Conservation (phyloP, 2,888 invertebrate genomes). For the Deroplatys truncata region DNA sequence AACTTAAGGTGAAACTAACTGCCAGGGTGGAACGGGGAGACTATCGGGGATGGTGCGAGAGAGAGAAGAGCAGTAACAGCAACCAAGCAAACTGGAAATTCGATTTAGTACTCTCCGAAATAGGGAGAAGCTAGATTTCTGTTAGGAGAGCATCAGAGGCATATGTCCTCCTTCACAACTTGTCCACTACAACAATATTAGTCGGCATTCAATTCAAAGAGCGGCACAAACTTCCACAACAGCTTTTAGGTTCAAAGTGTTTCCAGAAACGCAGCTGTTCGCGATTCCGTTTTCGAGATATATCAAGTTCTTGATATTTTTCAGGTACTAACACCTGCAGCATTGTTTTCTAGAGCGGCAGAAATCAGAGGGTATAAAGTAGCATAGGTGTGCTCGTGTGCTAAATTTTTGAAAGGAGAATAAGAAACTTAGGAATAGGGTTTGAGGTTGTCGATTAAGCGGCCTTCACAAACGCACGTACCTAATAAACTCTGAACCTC, state of each 20-base stretch:
- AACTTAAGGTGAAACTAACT: slow-evolving; percentile 17
- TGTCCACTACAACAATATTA: background rate
- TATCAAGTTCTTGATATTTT: too few species aligned
- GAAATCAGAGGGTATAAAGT: too few species aligned
- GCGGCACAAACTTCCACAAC: background rate
- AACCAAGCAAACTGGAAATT: background rate
- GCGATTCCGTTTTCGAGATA: too few species aligned
- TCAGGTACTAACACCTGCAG: too few species aligned
- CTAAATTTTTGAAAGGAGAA: too few species aligned
- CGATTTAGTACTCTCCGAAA: slow-evolving; percentile 17
- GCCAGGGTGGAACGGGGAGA: background rate
- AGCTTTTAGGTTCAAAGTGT: background rate
- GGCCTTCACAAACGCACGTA: too few species aligned
- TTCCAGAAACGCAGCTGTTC: background rate
- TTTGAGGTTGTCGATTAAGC: too few species aligned
- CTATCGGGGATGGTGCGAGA: background rate
- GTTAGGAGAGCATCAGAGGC: background rate
- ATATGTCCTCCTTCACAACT: background rate
- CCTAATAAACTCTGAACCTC: too few species aligned
- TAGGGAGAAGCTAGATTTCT: background rate
- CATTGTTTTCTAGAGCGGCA: too few species aligned
- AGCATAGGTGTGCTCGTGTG: too few species aligned
- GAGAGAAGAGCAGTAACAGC: background rate
- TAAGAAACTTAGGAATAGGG: too few species aligned
- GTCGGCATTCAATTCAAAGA: background rate